Percentiles rank a stretch among this genome's conserved stretches.
These are phyloP conservation scores for Pinna nobilis DNA, from an alignment of 1,140 invertebrate species.

Conservation along the genomic window DNA sequence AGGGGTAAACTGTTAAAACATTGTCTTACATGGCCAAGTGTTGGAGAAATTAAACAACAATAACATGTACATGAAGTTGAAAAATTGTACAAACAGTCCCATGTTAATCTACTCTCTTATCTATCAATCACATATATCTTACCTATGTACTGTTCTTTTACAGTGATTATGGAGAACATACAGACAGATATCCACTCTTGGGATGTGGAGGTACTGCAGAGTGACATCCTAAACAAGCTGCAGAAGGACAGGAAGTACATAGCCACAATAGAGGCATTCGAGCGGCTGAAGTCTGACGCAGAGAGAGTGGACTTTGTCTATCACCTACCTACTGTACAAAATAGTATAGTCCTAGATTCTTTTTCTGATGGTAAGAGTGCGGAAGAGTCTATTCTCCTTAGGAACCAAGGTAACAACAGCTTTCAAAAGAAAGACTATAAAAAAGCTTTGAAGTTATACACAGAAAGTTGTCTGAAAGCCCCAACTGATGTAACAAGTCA, in stretches of 20 bases:
- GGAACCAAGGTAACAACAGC: slow-evolving; percentile 85
- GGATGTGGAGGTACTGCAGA: not conserved
- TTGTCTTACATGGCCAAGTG: too few species aligned
- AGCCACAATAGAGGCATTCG: slow-evolving; percentile 44
- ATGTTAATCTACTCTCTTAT: too few species aligned
- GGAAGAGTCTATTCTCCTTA: slow-evolving; percentile 80
- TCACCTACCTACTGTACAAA: slow-evolving; percentile 55
- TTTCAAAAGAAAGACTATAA: slow-evolving; percentile 86
- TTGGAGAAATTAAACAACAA: too few species aligned
- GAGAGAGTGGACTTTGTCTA: slow-evolving; percentile 64
- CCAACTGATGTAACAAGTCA: slow-evolving; percentile 55
- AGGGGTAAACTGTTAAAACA: too few species aligned
- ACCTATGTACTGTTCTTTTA: too few species aligned
- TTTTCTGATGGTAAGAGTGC: slow-evolving; percentile 78
- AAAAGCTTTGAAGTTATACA: slow-evolving; percentile 85
- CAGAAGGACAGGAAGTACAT: slow-evolving; percentile 15
- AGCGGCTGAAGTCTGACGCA: slow-evolving; percentile 56
- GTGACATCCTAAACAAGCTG: not conserved
- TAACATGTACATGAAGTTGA: too few species aligned
- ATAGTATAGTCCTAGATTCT: slow-evolving; percentile 52
- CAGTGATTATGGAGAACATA: too few species aligned
- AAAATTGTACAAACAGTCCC: too few species aligned
- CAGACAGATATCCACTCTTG: too few species aligned
- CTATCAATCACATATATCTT: too few species aligned
- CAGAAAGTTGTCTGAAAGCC: slow-evolving; percentile 76